Conservation (phyloP, 37 sponge, comb jelly and placozoan species). For the Haliclona indistincta region DNA sequence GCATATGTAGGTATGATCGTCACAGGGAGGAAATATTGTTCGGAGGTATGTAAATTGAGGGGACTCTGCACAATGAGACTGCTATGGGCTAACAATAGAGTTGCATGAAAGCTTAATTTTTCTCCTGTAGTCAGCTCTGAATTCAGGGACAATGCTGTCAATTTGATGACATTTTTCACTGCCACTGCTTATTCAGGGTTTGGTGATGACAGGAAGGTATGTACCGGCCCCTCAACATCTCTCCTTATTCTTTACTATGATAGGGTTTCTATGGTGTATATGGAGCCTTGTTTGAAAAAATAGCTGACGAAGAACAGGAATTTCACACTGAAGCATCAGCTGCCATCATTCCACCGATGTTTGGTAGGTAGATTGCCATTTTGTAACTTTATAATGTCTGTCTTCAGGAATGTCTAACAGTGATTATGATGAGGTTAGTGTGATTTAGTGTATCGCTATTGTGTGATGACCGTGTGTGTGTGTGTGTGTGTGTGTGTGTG, state of each 20-base stretch:
- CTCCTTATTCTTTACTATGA: not conserved
- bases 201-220: conserved; percentile 81
- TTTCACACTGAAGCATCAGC: conserved; percentile 39
- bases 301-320: conserved; percentile 78
- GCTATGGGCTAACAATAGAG: no score
- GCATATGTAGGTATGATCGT: conserved; percentile 84
- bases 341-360: conserved; percentile 48
- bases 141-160: conserved; percentile 80
- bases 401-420: conserved; percentile 41
- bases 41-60: conserved; percentile 58
- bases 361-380: conserved; percentile 35
- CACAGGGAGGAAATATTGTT: conserved; percentile 90
- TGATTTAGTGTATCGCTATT: not conserved
- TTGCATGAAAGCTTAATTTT: not conserved
- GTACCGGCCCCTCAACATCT: not conserved
- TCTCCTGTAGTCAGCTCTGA: conserved; percentile 67
- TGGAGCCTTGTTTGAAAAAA: conserved; percentile 56
- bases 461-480: conserved; percentile 17
- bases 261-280: conserved; percentile 91
- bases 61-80: not conserved
- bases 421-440: conserved; percentile 67
- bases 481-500: conserved; percentile 20
- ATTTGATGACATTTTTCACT: conserved; percentile 92
- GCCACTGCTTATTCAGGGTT: conserved; percentile 79
- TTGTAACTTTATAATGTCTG: not conserved